Conservation (phyloP, 2,113 vertebrate genomes). For the Notarius lentiginosus region DNA sequence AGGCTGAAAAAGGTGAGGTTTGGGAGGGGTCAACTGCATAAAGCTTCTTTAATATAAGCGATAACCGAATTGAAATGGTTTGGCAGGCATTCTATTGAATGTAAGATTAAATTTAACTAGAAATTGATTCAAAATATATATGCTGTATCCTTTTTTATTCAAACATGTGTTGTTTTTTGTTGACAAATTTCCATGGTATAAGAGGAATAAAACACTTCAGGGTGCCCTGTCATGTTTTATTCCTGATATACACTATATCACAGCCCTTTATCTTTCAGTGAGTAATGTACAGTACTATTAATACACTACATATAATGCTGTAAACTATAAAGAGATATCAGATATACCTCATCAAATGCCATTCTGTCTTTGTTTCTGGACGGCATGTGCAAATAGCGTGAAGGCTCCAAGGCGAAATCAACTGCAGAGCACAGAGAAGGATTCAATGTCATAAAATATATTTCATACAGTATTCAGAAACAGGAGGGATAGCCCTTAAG, state of each 20-base stretch:
- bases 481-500: neutral
- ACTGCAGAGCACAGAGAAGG: conserved; percentile 70
- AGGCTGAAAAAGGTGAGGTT: neutral
- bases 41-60: neutral
- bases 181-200: neutral
- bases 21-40: neutral
- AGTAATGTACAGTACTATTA: no score
- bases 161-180: no score
- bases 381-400: conserved; percentile 74
- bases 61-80: neutral
- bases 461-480: neutral
- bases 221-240: neutral
- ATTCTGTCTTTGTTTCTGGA: conserved; percentile 79
- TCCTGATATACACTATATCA: neutral
- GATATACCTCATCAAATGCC: conserved; percentile 85
- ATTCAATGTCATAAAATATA: neutral
- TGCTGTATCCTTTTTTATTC: no score
- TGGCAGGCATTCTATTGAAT: neutral
- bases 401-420: conserved; percentile 82
- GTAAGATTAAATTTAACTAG: neutral
- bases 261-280: neutral
- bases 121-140: neutral
- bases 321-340: neutral
- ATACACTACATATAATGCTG: no score
- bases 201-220: neutral